phyloP scores from a whole-genome alignment of 2,113 vertebrate genomes.

The Corapipo altera region DNA sequence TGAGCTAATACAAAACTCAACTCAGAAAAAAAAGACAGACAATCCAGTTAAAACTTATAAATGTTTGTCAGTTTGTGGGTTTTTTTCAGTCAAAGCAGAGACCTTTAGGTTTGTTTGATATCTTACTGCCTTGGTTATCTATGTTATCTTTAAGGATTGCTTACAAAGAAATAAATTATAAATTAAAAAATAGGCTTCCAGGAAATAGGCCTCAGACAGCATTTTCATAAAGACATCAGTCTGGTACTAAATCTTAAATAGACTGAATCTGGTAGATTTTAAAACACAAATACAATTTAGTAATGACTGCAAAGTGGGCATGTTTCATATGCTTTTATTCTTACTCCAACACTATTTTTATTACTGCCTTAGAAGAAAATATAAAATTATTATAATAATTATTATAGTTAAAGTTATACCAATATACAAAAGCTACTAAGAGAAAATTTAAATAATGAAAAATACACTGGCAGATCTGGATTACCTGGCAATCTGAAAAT shows the following conservation, averaged over 20 bases:
- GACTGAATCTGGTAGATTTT: not conserved
- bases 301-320: not conserved
- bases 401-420: not conserved
- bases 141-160: not conserved
- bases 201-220: not conserved
- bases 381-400: not conserved
- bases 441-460: not conserved
- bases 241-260: not conserved
- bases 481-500: not conserved
- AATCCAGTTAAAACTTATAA: not conserved
- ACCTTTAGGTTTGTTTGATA: not conserved
- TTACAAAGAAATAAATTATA: not conserved
- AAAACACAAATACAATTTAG: not conserved
- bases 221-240: not conserved
- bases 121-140: not conserved
- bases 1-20: not conserved
- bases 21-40: not conserved
- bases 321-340: not conserved
- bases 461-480: not conserved
- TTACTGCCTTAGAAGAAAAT: not conserved
- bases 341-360: not conserved
- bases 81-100: not conserved
- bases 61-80: not conserved
- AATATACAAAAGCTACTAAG: not conserved
- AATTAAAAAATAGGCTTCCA: not conserved